Evolutionary conservation across 2,888 invertebrate species (phyloP).

Genomic region (Trichopoda pennipes): DNA sequence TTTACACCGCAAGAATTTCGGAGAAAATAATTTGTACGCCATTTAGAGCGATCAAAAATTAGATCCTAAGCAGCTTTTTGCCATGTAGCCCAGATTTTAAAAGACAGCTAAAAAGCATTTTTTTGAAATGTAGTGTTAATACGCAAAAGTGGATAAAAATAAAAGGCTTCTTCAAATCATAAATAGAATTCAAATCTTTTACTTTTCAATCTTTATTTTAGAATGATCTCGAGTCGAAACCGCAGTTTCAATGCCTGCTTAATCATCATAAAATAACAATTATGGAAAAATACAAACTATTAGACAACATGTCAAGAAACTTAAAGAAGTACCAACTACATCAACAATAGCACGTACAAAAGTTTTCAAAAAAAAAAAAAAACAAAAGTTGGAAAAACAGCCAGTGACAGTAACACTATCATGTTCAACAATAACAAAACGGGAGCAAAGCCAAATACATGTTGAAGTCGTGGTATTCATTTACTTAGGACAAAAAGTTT

Average conservation of each 20-base stretch:
- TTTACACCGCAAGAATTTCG: too few relatives aligned
- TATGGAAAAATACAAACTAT: conserved; percentile 27
- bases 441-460: not conserved
- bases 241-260: not conserved
- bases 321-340: conserved; percentile 53
- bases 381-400: not conserved
- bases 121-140: too few relatives aligned
- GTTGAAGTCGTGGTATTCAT: not conserved
- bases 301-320: conserved; percentile 61
- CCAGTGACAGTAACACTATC: conserved; percentile 41
- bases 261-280: not conserved
- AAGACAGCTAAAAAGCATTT: too few relatives aligned
- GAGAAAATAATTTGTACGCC: too few relatives aligned
- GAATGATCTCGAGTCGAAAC: not conserved
- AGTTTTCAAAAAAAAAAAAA: conserved; percentile 2
- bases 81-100: too few relatives aligned
- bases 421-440: conserved; percentile 15
- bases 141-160: too few relatives aligned
- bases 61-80: too few relatives aligned
- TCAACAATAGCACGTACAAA: conserved; percentile 31
- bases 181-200: too few relatives aligned
- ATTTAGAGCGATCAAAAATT: too few relatives aligned
- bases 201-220: too few relatives aligned
- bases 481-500: conserved; percentile 17
- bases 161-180: too few relatives aligned